Percentiles rank a stretch among this genome's conserved stretches.
phyloP scores from a whole-genome alignment of 2,888 invertebrate species.

The Tachina grossa region DNA sequence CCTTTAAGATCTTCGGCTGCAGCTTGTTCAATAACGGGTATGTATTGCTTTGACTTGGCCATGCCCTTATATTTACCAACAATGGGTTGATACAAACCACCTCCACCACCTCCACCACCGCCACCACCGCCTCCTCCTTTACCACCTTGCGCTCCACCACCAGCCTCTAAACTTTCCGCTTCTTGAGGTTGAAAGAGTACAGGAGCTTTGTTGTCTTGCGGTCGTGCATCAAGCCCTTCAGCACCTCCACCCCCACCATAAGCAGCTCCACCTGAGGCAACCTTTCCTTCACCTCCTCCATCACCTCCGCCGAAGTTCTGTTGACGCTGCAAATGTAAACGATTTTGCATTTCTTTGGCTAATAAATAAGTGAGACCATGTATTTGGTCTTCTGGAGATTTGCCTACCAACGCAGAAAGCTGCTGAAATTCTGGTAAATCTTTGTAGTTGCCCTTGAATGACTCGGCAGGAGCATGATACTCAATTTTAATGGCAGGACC shows the following conservation, averaged over 20 bases:
- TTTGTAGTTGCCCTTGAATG: slow-evolving; percentile 77
- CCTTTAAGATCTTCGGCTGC: slow-evolving; percentile 65
- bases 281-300: slow-evolving; percentile 27
- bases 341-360: slow-evolving; percentile 80
- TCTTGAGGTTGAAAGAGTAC: slow-evolving; percentile 79
- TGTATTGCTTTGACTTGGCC: slow-evolving; percentile 79
- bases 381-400: slow-evolving; percentile 83
- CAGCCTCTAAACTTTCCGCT: slow-evolving; percentile 46
- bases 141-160: slow-evolving; percentile 58
- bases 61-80: slow-evolving; percentile 77
- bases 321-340: slow-evolving; percentile 75
- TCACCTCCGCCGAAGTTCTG: slow-evolving; percentile 62
- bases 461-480: slow-evolving; percentile 75
- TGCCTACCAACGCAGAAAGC: slow-evolving; percentile 83
- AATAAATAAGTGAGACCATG: slow-evolving; percentile 84
- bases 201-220: slow-evolving; percentile 80
- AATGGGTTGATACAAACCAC: slow-evolving; percentile 72
- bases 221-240: slow-evolving; percentile 65
- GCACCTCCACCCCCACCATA: slow-evolving; percentile 13
- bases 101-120: slow-evolving; percentile 69
- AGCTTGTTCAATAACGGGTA: slow-evolving; percentile 77
- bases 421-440: slow-evolving; percentile 80
- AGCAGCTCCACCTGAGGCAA: not conserved
- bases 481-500: slow-evolving; percentile 76
- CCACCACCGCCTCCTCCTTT: slow-evolving; percentile 24